These are phyloP conservation scores for Pogona vitticeps DNA, from an alignment of 2,113 vertebrate species.

Conservation along the genomic window DNA sequence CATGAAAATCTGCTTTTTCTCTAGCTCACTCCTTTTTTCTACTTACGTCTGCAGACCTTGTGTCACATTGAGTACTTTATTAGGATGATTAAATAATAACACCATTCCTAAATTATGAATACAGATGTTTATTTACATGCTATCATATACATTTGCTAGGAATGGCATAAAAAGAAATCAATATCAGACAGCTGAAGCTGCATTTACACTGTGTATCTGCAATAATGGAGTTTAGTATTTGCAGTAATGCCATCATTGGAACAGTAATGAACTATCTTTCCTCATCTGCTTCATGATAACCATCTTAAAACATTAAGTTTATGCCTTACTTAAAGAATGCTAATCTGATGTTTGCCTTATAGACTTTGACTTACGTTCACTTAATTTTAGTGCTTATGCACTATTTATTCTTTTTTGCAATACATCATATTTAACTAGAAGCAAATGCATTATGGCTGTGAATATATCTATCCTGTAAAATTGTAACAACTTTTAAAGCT, in stretches of 20 bases:
- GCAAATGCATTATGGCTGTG: neutral
- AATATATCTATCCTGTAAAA: constrained; percentile 24
- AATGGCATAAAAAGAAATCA: constrained; percentile 33
- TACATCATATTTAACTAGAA: neutral
- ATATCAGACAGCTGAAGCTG: constrained; percentile 16
- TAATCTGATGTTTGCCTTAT: constrained; percentile 21
- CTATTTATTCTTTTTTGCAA: constrained; percentile 33
- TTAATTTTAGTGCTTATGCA: constrained; percentile 22
- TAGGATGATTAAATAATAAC: constrained; percentile 28
- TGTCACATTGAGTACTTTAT: neutral
- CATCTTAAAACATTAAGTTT: constrained; percentile 36
- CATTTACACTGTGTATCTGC: constrained; percentile 8
- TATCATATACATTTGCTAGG: constrained; percentile 14
- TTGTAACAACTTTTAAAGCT: constrained; percentile 26
- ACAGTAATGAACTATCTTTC: neutral
- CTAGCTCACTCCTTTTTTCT: constrained; percentile 15
- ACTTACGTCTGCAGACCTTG: constrained; percentile 22
- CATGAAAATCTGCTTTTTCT: constrained; percentile 33
- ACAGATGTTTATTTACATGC: constrained; percentile 24
- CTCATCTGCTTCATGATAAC: constrained; percentile 4
- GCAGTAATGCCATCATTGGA: constrained; percentile 33
- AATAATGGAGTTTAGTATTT: constrained; percentile 9
- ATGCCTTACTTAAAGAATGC: constrained; percentile 37
- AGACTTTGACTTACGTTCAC: constrained; percentile 30
- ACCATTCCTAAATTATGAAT: constrained; percentile 37